Conservation (phyloP, 37 sponge, comb jelly and placozoan species). For the Oscarella lobularis region DNA sequence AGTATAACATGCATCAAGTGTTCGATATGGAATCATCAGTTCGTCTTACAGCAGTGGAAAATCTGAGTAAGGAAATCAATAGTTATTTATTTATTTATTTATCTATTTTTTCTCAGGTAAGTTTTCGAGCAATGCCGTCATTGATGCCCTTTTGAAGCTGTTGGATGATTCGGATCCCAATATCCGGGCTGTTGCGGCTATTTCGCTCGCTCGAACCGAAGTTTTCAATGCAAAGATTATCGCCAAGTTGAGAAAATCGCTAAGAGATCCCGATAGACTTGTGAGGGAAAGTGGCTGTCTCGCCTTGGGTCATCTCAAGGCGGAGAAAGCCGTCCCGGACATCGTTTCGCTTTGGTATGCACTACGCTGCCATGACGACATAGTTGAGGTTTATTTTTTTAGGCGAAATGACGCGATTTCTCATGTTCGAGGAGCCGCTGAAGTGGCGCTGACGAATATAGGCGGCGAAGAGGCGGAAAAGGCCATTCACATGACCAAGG, state of each 20-base stretch:
- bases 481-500: slow-evolving; percentile 34
- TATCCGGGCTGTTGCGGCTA: slow-evolving; percentile 90
- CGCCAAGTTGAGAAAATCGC: slow-evolving; percentile 35
- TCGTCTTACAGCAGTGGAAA: slow-evolving; percentile 80
- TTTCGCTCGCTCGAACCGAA: slow-evolving; percentile 79
- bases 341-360: slow-evolving; percentile 67
- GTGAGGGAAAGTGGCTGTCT: slow-evolving; percentile 90
- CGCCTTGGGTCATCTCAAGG: slow-evolving; percentile 72
- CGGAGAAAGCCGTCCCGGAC: slow-evolving; percentile 45
- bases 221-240: slow-evolving; percentile 14
- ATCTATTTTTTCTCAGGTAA: no score
- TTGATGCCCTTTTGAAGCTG: slow-evolving; percentile 64
- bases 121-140: slow-evolving; percentile 78
- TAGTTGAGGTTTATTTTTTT: neutral
- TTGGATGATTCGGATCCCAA: slow-evolving; percentile 77
- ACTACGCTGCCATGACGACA: neutral
- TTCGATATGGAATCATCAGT: slow-evolving; percentile 86
- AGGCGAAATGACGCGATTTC: slow-evolving; percentile 97
- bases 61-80: slow-evolving; percentile 35
- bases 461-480: slow-evolving; percentile 66
- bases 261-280: slow-evolving; percentile 76
- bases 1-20: slow-evolving; percentile 83
- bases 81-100: no score
- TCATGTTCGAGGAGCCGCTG: slow-evolving; percentile 82
- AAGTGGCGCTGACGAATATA: slow-evolving; percentile 78